Percentiles rank a stretch among this genome's conserved stretches.
These are phyloP conservation scores for Pseudomyrmex pallidus DNA, from an alignment of 1,140 invertebrate genomes.

Conservation along the genomic window DNA sequence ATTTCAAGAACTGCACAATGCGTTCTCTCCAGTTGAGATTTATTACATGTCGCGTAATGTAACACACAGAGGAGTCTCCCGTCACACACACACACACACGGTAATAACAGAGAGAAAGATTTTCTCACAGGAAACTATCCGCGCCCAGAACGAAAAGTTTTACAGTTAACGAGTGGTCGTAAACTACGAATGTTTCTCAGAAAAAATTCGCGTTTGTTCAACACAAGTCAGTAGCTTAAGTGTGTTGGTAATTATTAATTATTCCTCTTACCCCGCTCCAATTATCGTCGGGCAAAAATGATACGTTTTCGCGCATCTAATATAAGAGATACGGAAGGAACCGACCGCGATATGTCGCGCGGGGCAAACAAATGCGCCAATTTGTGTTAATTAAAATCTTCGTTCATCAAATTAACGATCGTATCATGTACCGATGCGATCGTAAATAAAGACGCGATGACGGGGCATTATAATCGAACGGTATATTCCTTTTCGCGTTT, in stretches of 20 bases:
- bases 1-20: no score
- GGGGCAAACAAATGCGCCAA: constrained; percentile 30
- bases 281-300: constrained; percentile 21
- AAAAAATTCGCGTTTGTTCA: neutral
- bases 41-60: neutral
- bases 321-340: neutral
- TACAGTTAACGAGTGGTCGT: neutral
- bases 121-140: neutral
- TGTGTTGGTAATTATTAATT: neutral
- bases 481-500: constrained; percentile 48
- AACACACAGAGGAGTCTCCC: no score
- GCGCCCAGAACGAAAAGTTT: constrained; percentile 17
- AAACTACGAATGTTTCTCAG: neutral
- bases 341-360: constrained; percentile 11
- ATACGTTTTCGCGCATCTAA: constrained; percentile 27
- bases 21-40: no score
- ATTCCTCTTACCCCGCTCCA: constrained; percentile 8
- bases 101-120: neutral
- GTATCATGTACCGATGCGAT: neutral
- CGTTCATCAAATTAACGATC: constrained; percentile 36
- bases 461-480: constrained; percentile 22
- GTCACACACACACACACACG: neutral
- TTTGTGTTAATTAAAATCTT: constrained; percentile 50
- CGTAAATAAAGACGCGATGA: constrained; percentile 14
- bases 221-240: neutral